A percentile compares a stretch with the other conserved stretches of the same genome.
Conservation (phyloP, 2,888 invertebrate genomes). For the Netelia fuscicornis region DNA sequence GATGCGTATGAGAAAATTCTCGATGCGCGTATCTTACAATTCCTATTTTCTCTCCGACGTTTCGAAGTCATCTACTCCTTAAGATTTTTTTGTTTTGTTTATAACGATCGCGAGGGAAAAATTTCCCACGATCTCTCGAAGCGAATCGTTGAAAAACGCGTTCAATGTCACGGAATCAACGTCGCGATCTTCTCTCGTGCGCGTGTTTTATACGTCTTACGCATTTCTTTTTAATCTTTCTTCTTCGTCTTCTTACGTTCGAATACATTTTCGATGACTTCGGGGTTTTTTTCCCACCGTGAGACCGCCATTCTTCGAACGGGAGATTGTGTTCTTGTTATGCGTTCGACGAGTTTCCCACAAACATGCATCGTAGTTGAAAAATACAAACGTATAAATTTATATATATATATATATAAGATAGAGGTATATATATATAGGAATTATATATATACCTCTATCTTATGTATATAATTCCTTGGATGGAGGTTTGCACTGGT, state of each 20-base stretch:
- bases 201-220: neutral
- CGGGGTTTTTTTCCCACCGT: neutral
- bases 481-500: constrained; percentile 10
- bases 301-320: neutral
- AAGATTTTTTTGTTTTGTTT: neutral
- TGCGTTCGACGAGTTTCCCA: neutral
- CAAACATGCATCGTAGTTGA: too few relatives aligned
- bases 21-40: constrained; percentile 6
- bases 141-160: constrained; percentile 47
- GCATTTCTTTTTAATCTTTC: neutral
- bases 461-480: too few relatives aligned
- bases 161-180: constrained; percentile 53
- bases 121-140: constrained; percentile 53
- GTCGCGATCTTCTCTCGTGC: constrained; percentile 13
- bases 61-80: neutral
- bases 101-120: neutral
- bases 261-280: neutral
- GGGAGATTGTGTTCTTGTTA: neutral
- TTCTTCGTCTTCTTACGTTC: neutral
- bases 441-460: too few relatives aligned
- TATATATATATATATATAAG: too few relatives aligned
- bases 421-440: too few relatives aligned
- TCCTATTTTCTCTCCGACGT: neutral
- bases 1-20: neutral
- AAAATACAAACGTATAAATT: too few relatives aligned